Evolutionary conservation across 1,140 invertebrate genomes (phyloP), one percentile per base, ranked within the genome.

Genomic region (Pogonomyrmex californicus): DNA sequence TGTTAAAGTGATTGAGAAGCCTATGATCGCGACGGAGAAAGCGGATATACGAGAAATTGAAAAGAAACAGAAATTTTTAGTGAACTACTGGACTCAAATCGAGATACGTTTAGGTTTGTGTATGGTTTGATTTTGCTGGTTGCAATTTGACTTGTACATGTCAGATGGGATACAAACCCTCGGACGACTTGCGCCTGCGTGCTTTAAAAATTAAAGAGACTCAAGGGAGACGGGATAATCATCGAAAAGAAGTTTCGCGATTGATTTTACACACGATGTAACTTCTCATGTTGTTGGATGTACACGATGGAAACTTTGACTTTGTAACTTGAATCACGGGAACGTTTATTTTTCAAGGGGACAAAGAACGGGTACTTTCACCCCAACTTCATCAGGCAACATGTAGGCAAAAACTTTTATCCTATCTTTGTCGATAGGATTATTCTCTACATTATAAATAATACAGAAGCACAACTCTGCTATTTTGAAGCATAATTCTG

Each of bases 171-270:
- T 44, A 5, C n/a, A 33, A 33, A 36, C 6, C 54, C 14, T 54
- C n/a, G 12, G 12, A 2, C 12, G 1, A 17, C n/a, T 41, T 56
- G 49, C 49, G 63, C 63, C 6, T 56, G 77, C 63, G 49, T 36
- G n/a, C 10, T 41, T 81, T 68, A 81, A 68, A 81, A 68, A 75
- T 75, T 75, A n/a, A 83, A 38, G 1, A 51, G 9, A 23, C 9
- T 12, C 14, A 75, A 56, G n/a, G n/a, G 30, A 62, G 12, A 10
- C 10, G 49, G 47, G 14, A 12, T 44, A 23, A 23, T 17, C 14
- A 49, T 60, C n/a, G 56, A 49, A 30, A 30, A 49, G n/a, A 75
- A 49, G 41, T 60, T 75, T 41, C 12, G 4, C 41, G 54, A 47
- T 17, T 58, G 44, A 75, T 71, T 14, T 75, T 47, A 70, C 41